phyloP scores from a whole-genome alignment of 1,140 invertebrate species.

The Cecropterus lyciades region DNA sequence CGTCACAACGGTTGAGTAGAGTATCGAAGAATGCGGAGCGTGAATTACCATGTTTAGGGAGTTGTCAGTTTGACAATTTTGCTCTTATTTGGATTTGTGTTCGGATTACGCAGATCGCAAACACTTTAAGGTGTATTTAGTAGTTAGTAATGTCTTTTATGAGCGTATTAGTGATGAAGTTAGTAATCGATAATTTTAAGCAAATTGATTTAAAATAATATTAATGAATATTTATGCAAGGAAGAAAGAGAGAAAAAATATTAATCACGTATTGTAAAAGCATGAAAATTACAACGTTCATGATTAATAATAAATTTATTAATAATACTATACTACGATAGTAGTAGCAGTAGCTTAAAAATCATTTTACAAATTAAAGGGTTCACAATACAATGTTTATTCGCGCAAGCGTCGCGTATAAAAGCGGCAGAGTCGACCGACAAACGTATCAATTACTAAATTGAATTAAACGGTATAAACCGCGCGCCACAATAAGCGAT shows the following conservation, averaged over 20 bases:
- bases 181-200: too few relatives aligned
- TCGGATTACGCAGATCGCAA: conserved; percentile 48
- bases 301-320: too few relatives aligned
- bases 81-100: conserved; percentile 65
- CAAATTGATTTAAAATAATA: too few relatives aligned
- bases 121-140: conserved; percentile 16
- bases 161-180: not conserved
- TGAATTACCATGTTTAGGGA: conserved; percentile 81
- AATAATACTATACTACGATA: too few relatives aligned
- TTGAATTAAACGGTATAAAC: conserved; percentile 83
- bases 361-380: not conserved
- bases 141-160: not conserved
- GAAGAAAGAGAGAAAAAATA: too few relatives aligned
- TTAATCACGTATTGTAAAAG: too few relatives aligned
- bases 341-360: too few relatives aligned
- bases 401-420: conserved; percentile 39
- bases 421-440: conserved; percentile 64
- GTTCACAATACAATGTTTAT: conserved; percentile 31
- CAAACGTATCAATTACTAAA: conserved; percentile 82
- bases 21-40: conserved; percentile 81
- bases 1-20: conserved; percentile 67
- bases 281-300: too few relatives aligned
- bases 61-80: conserved; percentile 79
- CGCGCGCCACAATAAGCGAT: conserved; percentile 78
- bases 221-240: too few relatives aligned